Percentiles rank a stretch among this genome's conserved stretches.
Conservation (phyloP, 2,113 vertebrate genomes). For the Steatornis caripensis region DNA sequence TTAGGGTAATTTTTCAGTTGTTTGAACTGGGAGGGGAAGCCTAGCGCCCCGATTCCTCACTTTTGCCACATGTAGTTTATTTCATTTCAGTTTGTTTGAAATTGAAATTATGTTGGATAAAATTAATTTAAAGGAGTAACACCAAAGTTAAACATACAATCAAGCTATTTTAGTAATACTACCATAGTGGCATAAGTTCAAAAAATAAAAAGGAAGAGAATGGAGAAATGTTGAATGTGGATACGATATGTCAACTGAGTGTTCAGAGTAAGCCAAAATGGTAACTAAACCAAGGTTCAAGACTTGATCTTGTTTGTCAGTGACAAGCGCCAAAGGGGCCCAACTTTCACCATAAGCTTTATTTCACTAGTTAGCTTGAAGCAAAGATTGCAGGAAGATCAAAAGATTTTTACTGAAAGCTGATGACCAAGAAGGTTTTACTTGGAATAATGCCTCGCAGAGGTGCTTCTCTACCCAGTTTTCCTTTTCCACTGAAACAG, state of each 20-base stretch:
- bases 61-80: neutral
- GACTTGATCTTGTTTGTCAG: neutral
- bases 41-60: neutral
- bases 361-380: neutral
- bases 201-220: neutral
- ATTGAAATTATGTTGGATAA: neutral
- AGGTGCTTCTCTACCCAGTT: neutral
- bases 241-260: neutral
- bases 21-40: neutral
- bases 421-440: neutral
- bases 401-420: neutral
- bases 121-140: neutral
- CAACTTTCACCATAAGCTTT: neutral
- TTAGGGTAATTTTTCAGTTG: neutral
- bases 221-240: neutral
- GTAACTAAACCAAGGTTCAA: neutral
- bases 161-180: neutral
- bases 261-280: neutral
- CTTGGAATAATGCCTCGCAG: neutral
- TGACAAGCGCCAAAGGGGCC: neutral
- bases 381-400: neutral
- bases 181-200: neutral
- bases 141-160: neutral
- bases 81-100: neutral
- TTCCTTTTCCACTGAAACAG: neutral